Evolutionary conservation across 1,140 invertebrate species (phyloP), one percentile per base, ranked within the genome.

Genomic region (Sminthurides bifidus): DNA sequence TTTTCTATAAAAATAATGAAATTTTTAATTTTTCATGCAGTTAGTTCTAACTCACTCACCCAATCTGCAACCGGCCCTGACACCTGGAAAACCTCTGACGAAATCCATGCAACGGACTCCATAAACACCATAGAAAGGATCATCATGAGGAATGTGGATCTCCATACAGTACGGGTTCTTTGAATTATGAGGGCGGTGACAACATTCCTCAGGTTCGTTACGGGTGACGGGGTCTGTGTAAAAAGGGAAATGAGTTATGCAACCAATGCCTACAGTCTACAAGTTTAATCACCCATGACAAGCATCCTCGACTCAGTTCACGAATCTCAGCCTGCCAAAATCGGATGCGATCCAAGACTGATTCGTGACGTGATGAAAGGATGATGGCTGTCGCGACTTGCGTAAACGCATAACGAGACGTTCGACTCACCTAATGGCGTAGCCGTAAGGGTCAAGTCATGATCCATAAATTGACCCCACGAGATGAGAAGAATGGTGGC

Each of bases 391-490:
- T n/a, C n/a, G n/a, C n/a, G n/a, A n/a, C n/a, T n/a, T n/a, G n/a
- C n/a, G n/a, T n/a, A n/a, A n/a, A n/a, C n/a, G n/a, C n/a, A n/a
- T n/a, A n/a, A n/a, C n/a, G n/a, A n/a, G n/a, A 31, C 23, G 44
- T 15, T 29, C 15, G 5, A 33, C 23, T 73, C 76, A 88, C 85
- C 85, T 58, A 89, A 71, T 54, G 86, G 86, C 29, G 85, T 89
- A 27, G 79, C 88, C 46, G 87, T 91, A 10, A 92, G 75, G 1
- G 88, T 92, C 63, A 90, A 85, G 69, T 93, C 90, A 73, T 93
- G 90, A 70, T 92, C 90, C 79, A 92, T 87, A 70, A 92, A 91
- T 73, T 93, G 90, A 64, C 88, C 89, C 87, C 87, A 92, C 49
- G 87, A 87, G 56, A 92, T 89, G 38, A 92, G 79, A 82, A 92